Evolutionary conservation across 2,888 invertebrate genomes (phyloP).

Genomic region (Scaeva pyrastri): DNA sequence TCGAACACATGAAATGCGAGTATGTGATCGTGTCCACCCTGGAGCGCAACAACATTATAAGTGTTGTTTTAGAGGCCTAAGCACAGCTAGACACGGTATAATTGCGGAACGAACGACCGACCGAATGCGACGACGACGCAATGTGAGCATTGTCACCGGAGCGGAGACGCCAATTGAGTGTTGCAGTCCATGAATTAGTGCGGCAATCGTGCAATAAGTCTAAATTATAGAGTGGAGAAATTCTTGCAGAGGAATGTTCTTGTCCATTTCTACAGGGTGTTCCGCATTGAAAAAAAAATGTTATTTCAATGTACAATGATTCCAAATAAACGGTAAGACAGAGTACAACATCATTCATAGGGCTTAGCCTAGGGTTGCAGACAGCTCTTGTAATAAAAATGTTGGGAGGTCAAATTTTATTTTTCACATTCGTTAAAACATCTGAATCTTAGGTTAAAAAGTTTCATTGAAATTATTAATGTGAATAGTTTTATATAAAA

Average conservation of each 20-base stretch:
- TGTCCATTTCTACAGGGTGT: background rate
- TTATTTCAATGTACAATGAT: no score
- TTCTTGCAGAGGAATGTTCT: background rate
- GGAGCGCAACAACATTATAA: constrained; percentile 57
- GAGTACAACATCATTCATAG: no score
- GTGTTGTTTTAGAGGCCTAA: constrained; percentile 41
- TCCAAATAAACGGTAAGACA: no score
- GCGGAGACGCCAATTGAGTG: constrained; percentile 42
- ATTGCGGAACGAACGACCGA: constrained; percentile 45
- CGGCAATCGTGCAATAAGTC: constrained; percentile 44
- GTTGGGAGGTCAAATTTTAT: no score
- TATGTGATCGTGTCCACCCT: constrained; percentile 71
- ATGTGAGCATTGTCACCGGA: constrained; percentile 69
- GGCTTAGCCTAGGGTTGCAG: no score
- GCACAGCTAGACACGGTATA: background rate
- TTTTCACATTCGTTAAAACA: no score
- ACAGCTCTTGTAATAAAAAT: no score
- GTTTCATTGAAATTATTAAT: no score
- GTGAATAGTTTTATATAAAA: no score
- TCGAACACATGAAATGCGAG: constrained; percentile 53
- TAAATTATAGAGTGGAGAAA: constrained; percentile 42
- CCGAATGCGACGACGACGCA: constrained; percentile 18
- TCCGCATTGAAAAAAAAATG: background rate
- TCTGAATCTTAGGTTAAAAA: no score
- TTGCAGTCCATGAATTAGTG: constrained; percentile 34